Conservation (phyloP, 2,888 invertebrate species). For the Epistrophella euchroma region DNA sequence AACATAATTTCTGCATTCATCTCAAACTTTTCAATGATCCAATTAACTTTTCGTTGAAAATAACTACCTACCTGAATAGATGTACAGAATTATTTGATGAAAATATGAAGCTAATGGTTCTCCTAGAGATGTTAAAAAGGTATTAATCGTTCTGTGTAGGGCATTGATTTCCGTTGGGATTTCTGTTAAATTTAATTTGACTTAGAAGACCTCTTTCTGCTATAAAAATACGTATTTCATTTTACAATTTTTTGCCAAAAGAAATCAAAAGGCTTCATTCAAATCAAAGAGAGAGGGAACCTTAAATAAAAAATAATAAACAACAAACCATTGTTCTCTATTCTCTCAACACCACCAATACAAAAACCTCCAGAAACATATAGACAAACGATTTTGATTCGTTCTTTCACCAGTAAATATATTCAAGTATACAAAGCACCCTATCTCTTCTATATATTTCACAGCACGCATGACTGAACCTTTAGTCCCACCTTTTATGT, state of each 20-base stretch:
- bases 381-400: slow-evolving; percentile 44
- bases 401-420: slow-evolving; percentile 26
- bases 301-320: not conserved
- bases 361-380: not conserved
- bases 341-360: slow-evolving; percentile 53
- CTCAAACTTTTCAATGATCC: too few relatives aligned
- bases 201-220: not conserved
- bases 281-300: slow-evolving; percentile 6
- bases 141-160: too few relatives aligned
- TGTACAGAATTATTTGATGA: too few relatives aligned
- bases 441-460: slow-evolving; percentile 54
- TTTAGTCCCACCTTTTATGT: slow-evolving; percentile 49
- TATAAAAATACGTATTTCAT: not conserved
- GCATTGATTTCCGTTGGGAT: too few relatives aligned
- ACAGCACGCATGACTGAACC: slow-evolving; percentile 65
- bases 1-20: too few relatives aligned
- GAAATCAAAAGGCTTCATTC: not conserved
- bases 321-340: slow-evolving; percentile 22
- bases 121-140: too few relatives aligned
- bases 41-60: too few relatives aligned
- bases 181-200: too few relatives aligned
- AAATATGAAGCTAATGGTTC: too few relatives aligned
- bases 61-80: too few relatives aligned
- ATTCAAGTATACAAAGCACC: slow-evolving; percentile 45
- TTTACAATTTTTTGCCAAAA: not conserved